These are phyloP conservation scores for Philopedon plagiatum DNA, from an alignment of 2,888 invertebrate species.

Conservation along the genomic window DNA sequence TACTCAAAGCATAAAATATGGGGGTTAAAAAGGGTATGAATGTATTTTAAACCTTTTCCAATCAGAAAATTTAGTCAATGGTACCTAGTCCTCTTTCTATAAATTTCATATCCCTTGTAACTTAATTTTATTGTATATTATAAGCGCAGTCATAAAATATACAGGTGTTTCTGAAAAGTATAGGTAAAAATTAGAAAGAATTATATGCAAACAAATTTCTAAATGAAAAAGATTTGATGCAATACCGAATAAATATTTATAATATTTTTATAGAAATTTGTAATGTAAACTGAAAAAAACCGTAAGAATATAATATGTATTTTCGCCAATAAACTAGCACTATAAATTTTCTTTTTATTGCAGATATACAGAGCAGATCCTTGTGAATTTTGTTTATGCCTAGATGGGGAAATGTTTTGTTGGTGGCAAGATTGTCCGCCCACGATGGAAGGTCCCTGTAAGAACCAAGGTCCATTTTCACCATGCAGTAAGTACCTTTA, in stretches of 20 bases:
- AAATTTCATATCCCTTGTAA: constrained; percentile 15
- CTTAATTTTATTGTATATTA: constrained; percentile 7
- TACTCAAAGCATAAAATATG: not conserved
- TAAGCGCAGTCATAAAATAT: not conserved
- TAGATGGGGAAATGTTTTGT: constrained; percentile 78
- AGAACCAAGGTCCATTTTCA: constrained; percentile 66
- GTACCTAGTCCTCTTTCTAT: constrained; percentile 5
- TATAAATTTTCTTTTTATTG: constrained; percentile 55
- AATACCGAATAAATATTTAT: too few relatives aligned
- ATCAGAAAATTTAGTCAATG: not conserved
- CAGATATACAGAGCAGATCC: constrained; percentile 75
- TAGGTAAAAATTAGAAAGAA: too few relatives aligned
- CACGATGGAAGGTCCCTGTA: constrained; percentile 67
- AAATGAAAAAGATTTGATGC: too few relatives aligned
- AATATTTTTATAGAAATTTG: too few relatives aligned
- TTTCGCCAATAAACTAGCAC: too few relatives aligned
- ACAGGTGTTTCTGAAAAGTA: too few relatives aligned
- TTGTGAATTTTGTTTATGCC: constrained; percentile 76
- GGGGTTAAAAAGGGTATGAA: constrained; percentile 20
- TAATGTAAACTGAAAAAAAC: too few relatives aligned
- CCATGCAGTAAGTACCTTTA: constrained; percentile 66
- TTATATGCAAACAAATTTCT: too few relatives aligned
- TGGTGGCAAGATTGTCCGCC: constrained; percentile 78
- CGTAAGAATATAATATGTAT: too few relatives aligned
- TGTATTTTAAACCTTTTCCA: constrained; percentile 1